Base-by-base conservation (phyloP, 2,888 invertebrate species). In the Acrobasis consociella region DNA sequence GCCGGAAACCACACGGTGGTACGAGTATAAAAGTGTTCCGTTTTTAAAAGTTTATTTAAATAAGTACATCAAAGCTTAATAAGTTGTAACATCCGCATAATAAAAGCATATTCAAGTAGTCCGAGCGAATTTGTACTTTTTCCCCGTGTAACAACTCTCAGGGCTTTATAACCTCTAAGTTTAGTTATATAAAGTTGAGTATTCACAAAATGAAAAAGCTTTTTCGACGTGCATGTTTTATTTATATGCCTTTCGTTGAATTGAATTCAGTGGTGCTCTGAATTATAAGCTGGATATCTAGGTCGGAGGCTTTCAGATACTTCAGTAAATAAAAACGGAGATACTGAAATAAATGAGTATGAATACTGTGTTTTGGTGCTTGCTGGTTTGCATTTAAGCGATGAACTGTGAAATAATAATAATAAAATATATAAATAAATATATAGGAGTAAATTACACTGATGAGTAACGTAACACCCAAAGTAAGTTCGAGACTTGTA, bases 241-340 rank as follows among this genome's bases (percentile, higher is more conserved):
- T 58, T 58, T 56, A 42, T 56, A 8, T 17, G 39, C 49, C 11
- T 49, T 58, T 58, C n/a, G 37, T 58, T 49, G 31, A 49, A 9
- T 49, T 31, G 58, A 31, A 58, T 58, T 58, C 31, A 17, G 17
- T 17, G 16, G n/a, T 49, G n/a, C 49, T 58, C 16, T 13, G 58
- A 58, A 58, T 58, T 58, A 58, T 58, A 58, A 58, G 49, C 31
- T 58, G 31, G 15, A 31, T 49, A 49, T 58, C 46, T 22, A 49
- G 58, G 58, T 49, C 15, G 31, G n/a, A 22, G 39, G 46, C 22
- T 58, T 58, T 31, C 17, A 49, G 49, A 31, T 15, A 49, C 17
- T 58, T 15, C 17, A 52, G 31, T 37, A 39, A 55, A 55, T 55
- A 55, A 55, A 38, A 55, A 38, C 39, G 15, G 15, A 11, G 16